Base-by-base conservation (phyloP, 2,113 vertebrate genomes). In the Paradoxurus hermaphroditus region DNA sequence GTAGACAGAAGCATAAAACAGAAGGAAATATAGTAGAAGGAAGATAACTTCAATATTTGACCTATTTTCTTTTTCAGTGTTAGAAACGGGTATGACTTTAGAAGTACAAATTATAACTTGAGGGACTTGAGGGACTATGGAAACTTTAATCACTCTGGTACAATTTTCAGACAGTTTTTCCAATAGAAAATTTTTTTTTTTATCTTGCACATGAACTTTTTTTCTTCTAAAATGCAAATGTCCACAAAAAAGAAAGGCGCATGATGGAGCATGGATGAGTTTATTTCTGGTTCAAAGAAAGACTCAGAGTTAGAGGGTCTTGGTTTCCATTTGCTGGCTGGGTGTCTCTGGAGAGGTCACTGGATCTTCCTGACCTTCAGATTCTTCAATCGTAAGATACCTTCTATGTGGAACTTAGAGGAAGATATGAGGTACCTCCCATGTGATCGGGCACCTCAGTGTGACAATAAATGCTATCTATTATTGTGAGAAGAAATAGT, bases 31-130 rank as follows among this genome's bases (percentile, higher is more conserved):
- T n/a, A 81, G 81, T 16, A 68, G 68, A 87, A 91, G 67, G 86
- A 84, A 73, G 53, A 92, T n/a, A 96, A 81, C 75, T 85, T 91
- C 85, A 97, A 77, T 86, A 94, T 83, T 94, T 97, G 97, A 98
- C 96, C 97, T 93, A 97, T 85, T 97, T 98, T 97, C 87, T 85
- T 90, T 75, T 73, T 62, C 29, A 13, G 53, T 84, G 44, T 95
- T 77, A 73, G 83, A 96, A 86, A 78, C 83, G 78, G 67, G 19
- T 53, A 59, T 77, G 56, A 72, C 27, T 92, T 95, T 67, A 94
- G 94, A 97, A 97, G 59, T 91, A 94, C 82, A 97, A 95, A 95
- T 68, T 90, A 23, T 91, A 90, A 94, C 88, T 97, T 68, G 72
- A 87, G 90, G 67, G 68, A 94, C 88, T 97, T 68, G 72, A 87